A percentile compares a stretch with the other conserved stretches of the same genome.
Evolutionary conservation across 2,797 vertebrate species (phyloP).

Genomic region (Enteromius anoplus): DNA sequence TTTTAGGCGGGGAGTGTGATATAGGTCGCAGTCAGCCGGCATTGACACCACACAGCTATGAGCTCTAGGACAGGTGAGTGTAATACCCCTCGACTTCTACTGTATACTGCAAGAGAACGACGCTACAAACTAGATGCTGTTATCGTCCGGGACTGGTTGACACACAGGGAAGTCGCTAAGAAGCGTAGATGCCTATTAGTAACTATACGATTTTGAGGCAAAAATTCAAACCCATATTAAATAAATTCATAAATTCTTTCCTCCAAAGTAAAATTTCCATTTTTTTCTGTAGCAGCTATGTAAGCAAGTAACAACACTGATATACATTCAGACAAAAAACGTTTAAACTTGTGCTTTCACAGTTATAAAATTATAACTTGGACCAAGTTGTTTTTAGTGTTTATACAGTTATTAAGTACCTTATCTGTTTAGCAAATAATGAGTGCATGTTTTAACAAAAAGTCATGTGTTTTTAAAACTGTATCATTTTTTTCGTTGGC

Average conservation of each 20-base stretch:
- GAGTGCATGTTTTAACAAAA: background rate
- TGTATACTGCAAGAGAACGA: background rate
- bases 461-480: background rate
- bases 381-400: background rate
- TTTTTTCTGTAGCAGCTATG: background rate
- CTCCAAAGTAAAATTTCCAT: background rate
- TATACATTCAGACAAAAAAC: background rate
- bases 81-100: background rate
- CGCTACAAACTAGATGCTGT: background rate
- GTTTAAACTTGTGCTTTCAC: background rate
- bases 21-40: background rate
- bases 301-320: constrained; percentile 3
- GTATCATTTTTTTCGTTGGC: too few relatives aligned
- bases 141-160: background rate
- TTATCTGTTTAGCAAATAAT: background rate
- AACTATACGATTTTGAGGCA: background rate
- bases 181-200: background rate
- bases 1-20: background rate
- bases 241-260: background rate
- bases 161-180: background rate
- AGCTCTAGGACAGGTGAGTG: constrained; percentile 29
- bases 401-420: background rate
- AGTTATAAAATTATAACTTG: background rate
- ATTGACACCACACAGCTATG: background rate
- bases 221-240: background rate